Evolutionary conservation across 2,113 vertebrate species (phyloP).

Genomic region (Empidonax traillii): DNA sequence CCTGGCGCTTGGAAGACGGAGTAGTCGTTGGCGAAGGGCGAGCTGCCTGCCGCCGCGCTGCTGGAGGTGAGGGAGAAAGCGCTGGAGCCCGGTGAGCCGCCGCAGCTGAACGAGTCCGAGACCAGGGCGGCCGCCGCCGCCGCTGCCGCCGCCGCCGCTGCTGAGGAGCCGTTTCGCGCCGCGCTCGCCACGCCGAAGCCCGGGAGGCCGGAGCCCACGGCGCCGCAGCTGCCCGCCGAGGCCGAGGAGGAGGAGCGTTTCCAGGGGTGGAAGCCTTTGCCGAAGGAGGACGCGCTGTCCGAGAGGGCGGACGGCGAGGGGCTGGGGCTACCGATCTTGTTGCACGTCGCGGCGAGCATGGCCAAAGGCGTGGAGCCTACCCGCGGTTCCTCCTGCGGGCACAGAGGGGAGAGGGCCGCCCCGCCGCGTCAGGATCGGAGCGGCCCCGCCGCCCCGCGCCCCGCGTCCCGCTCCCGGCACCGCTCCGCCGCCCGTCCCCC

Average conservation of each 20-base stretch:
- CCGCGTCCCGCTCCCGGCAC: neutral
- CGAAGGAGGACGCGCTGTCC: conserved; percentile 90
- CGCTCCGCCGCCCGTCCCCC: neutral
- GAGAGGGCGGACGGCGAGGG: conserved; percentile 91
- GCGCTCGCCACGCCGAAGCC: conserved; percentile 84
- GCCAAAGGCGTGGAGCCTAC: conserved; percentile 97
- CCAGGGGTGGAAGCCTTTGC: conserved; percentile 97
- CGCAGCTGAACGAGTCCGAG: conserved; percentile 88
- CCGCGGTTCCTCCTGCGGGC: conserved; percentile 93
- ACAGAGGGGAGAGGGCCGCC: conserved; percentile 38
- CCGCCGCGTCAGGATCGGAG: conserved; percentile 35
- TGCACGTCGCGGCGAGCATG: conserved; percentile 98
- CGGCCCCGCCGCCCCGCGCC: neutral
- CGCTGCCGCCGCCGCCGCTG: conserved; percentile 81
- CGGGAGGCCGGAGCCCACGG: conserved; percentile 85
- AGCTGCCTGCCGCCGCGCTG: conserved; percentile 76
- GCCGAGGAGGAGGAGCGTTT: conserved; percentile 81
- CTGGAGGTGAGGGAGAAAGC: conserved; percentile 94
- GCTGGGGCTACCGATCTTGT: conserved; percentile 97
- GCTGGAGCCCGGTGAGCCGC: conserved; percentile 87
- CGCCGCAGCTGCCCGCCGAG: conserved; percentile 86
- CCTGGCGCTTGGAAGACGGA: conserved; percentile 91
- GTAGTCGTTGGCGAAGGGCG: conserved; percentile 95
- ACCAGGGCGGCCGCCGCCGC: conserved; percentile 84
- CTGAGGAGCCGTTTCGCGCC: conserved; percentile 78